phyloP scores from a whole-genome alignment of 2,888 invertebrate species.

The Volucella inflata region DNA sequence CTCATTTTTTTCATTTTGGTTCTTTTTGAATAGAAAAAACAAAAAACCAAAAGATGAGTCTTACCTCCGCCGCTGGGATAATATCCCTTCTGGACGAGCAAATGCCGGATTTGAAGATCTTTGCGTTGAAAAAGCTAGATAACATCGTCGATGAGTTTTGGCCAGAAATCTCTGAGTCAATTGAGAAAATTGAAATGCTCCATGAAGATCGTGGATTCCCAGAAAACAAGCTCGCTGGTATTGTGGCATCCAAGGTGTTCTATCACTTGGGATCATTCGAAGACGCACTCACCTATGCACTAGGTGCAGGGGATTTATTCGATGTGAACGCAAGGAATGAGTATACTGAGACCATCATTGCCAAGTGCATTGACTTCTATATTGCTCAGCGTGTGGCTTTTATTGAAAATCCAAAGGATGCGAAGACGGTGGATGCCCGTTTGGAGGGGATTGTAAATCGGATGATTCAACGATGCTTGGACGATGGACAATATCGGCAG shows the following conservation, averaged over 20 bases:
- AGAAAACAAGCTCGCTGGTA: slow-evolving; percentile 96
- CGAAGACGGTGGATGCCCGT: slow-evolving; percentile 90
- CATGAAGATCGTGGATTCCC: slow-evolving; percentile 96
- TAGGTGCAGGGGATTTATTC: slow-evolving; percentile 97
- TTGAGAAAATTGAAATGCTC: slow-evolving; percentile 98
- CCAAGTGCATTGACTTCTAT: slow-evolving; percentile 98
- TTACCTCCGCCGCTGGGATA: slow-evolving; percentile 91
- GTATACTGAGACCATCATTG: slow-evolving; percentile 98
- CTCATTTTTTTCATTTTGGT: slow-evolving; percentile 3
- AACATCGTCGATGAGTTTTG: slow-evolving; percentile 98
- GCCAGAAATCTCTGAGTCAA: slow-evolving; percentile 99
- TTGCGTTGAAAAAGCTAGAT: slow-evolving; percentile 96
- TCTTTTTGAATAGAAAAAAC: slow-evolving; percentile 2
- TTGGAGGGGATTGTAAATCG: slow-evolving; percentile 97
- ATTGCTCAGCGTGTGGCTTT: slow-evolving; percentile 93
- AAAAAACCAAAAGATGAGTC: slow-evolving; percentile 83
- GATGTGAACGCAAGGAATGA: slow-evolving; percentile 97
- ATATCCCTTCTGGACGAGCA: slow-evolving; percentile 98
- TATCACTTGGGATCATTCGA: slow-evolving; percentile 98
- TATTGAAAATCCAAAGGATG: slow-evolving; percentile 87
- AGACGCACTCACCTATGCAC: slow-evolving; percentile 97
- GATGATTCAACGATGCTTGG: slow-evolving; percentile 98
- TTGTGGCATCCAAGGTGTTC: slow-evolving; percentile 99
- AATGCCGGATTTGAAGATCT: slow-evolving; percentile 95
- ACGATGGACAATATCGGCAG: slow-evolving; percentile 97